Percentiles rank a stretch among this genome's conserved stretches.
Conservation (phyloP, 2,797 vertebrate species). For the Notolepis coatsorum region DNA sequence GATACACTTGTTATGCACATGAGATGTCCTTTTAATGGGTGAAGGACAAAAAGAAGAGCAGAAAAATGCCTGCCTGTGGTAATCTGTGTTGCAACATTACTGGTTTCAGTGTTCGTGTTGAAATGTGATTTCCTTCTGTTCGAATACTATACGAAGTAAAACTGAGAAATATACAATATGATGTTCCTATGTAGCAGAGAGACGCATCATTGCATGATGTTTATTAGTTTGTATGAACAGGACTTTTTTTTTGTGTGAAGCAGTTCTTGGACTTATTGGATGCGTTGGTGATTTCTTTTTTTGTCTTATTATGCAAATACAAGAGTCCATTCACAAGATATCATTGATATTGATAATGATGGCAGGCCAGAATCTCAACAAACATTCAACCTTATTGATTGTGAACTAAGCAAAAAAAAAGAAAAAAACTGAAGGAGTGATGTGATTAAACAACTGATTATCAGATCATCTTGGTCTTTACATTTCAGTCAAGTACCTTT, state of each 20-base stretch:
- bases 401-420: conserved; percentile 14
- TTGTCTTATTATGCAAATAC: conserved; percentile 47
- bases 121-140: conserved; percentile 51
- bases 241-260: conserved; percentile 53
- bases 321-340: conserved; percentile 37
- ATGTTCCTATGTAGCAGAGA: conserved; percentile 45
- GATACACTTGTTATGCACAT: conserved; percentile 72
- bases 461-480: conserved; percentile 43
- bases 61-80: conserved; percentile 27
- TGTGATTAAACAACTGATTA: conserved; percentile 41
- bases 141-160: conserved; percentile 47
- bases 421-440: conserved; percentile 21
- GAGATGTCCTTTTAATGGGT: conserved; percentile 52
- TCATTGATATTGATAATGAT: conserved; percentile 43
- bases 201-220: conserved; percentile 69
- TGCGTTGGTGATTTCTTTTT: conserved; percentile 34
- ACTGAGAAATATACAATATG: conserved; percentile 31
- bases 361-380: conserved; percentile 77
- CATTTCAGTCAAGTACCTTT: conserved; percentile 54
- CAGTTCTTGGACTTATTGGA: conserved; percentile 39
- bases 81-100: conserved; percentile 52
- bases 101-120: conserved; percentile 62
- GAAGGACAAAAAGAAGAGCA: conserved; percentile 9
- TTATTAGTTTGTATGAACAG: conserved; percentile 60
- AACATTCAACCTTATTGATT: conserved; percentile 33